phyloP scores from a whole-genome alignment of 2,888 invertebrate genomes.

The Tubulanus polymorphus region DNA sequence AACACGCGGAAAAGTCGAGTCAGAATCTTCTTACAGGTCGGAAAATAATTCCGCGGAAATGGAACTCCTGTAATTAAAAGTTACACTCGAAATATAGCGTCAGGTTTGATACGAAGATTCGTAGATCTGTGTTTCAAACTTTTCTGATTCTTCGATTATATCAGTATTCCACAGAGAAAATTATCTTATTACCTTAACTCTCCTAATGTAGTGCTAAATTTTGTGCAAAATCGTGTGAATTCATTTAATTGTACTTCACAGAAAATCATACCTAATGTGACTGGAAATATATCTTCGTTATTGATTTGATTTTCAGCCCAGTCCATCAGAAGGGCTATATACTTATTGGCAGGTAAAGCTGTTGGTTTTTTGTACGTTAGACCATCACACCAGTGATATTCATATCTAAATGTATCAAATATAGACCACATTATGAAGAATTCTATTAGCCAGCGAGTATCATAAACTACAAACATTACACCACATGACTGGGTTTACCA shows the following conservation, averaged over 20 bases:
- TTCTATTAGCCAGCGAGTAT: too few relatives aligned
- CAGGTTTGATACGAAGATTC: too few relatives aligned
- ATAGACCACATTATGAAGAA: too few relatives aligned
- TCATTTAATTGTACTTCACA: neutral
- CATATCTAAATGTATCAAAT: constrained; percentile 62
- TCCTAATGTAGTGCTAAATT: too few relatives aligned
- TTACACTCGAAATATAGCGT: neutral
- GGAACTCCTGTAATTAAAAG: constrained; percentile 65
- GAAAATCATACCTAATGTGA: constrained; percentile 62
- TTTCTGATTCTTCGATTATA: too few relatives aligned
- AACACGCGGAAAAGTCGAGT: constrained; percentile 84
- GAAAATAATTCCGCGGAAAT: constrained; percentile 78
- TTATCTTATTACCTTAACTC: too few relatives aligned
- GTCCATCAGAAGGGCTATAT: constrained; percentile 80
- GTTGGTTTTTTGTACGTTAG: constrained; percentile 66
- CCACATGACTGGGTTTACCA: too few relatives aligned
- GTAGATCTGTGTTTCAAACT: too few relatives aligned
- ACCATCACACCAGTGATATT: constrained; percentile 88
- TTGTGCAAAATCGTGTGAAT: too few relatives aligned
- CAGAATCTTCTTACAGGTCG: constrained; percentile 78
- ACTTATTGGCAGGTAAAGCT: constrained; percentile 75
- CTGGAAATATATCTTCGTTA: constrained; percentile 79
- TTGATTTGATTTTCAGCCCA: constrained; percentile 90
- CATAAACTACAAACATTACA: too few relatives aligned
- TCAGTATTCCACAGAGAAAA: too few relatives aligned